These are phyloP conservation scores for Bombus turneri DNA, from an alignment of 1,140 invertebrate species.

Conservation along the genomic window DNA sequence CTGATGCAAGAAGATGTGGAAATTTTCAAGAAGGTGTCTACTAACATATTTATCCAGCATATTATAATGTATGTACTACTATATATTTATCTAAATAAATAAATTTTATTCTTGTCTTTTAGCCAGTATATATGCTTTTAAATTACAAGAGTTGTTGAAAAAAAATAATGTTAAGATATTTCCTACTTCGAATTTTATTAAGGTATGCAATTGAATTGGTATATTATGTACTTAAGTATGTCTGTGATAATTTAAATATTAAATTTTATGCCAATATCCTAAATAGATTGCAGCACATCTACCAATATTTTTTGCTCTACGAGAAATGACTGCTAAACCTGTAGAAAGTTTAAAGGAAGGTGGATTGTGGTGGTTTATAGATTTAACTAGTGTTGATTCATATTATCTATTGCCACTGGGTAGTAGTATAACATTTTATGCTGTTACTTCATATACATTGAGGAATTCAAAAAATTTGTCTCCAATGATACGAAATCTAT, in stretches of 20 bases:
- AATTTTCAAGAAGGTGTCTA: constrained; percentile 89
- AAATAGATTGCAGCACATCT: constrained; percentile 92
- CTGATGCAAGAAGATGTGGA: constrained; percentile 90
- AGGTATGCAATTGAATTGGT: not conserved
- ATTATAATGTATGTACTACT: not conserved
- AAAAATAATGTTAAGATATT: constrained; percentile 87
- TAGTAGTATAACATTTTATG: constrained; percentile 90
- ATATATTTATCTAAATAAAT: constrained; percentile 1
- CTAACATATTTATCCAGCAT: not conserved
- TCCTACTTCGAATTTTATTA: fast-evolving
- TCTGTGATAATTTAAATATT: constrained; percentile 6
- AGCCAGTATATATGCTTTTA: constrained; percentile 87
- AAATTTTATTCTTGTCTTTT: constrained; percentile 56
- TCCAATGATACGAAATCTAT: constrained; percentile 86
- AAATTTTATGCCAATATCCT: constrained; percentile 47
- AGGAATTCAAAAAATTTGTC: fast-evolving
- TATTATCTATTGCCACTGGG: constrained; percentile 94
- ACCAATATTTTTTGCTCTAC: constrained; percentile 93
- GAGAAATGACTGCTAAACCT: constrained; percentile 92
- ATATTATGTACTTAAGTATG: not conserved
- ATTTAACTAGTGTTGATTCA: constrained; percentile 95
- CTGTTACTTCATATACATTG: constrained; percentile 90
- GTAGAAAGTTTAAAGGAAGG: constrained; percentile 94
- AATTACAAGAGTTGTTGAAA: constrained; percentile 91
- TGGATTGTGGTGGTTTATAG: constrained; percentile 96